Percentiles rank a stretch among this genome's conserved stretches.
Evolutionary conservation across 2,888 invertebrate species (phyloP).

Genomic region (Agrotis exclamationis): DNA sequence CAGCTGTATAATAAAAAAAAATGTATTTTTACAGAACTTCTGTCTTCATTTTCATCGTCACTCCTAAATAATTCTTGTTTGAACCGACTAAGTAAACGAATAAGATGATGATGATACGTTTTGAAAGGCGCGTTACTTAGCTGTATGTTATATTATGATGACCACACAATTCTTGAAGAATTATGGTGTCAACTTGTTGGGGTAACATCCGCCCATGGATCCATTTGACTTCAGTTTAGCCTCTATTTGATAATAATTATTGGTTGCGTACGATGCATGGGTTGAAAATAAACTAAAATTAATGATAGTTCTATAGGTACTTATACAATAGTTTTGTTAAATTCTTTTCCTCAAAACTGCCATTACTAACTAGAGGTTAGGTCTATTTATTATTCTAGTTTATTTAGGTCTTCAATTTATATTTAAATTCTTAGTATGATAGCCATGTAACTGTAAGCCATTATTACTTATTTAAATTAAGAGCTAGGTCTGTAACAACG

Average conservation of each 20-base stretch:
- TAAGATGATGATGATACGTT: constrained; percentile 25
- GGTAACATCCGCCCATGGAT: neutral
- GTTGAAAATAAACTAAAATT: too few relatives aligned
- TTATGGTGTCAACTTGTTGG: too few relatives aligned
- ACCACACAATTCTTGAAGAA: neutral
- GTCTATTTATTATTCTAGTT: neutral
- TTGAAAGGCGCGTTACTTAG: constrained; percentile 6
- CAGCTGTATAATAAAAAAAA: too few relatives aligned
- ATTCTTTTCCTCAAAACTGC: too few relatives aligned
- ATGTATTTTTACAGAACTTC: neutral
- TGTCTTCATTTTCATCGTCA: neutral
- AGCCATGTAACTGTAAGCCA: neutral
- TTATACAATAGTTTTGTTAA: too few relatives aligned
- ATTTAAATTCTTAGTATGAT: constrained; percentile 12
- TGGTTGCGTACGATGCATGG: neutral
- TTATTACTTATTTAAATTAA: constrained; percentile 24
- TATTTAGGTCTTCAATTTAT: neutral
- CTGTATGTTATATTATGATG: constrained; percentile 1
- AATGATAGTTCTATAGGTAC: too few relatives aligned
- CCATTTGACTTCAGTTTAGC: too few relatives aligned
- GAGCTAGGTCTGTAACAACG: neutral
- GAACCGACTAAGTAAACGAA: constrained; percentile 4
- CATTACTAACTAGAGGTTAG: neutral
- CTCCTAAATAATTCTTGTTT: constrained; percentile 16
- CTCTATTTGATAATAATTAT: neutral